Evolutionary conservation across 2,888 invertebrate genomes (phyloP).

Genomic region (Drosophila longiperda): DNA sequence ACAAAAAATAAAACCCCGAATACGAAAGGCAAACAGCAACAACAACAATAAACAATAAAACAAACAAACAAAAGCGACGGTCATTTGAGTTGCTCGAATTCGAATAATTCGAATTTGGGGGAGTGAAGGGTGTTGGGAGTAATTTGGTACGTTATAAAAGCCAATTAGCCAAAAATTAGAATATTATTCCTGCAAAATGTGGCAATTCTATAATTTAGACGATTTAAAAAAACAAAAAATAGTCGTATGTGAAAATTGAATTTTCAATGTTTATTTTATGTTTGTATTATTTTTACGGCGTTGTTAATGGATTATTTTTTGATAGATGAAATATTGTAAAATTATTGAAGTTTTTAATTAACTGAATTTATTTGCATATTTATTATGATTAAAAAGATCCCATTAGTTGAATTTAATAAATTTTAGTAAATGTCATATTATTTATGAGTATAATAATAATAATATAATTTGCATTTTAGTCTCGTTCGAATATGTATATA

Average conservation of each 20-base stretch:
- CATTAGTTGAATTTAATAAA: background rate
- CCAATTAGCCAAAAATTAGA: background rate
- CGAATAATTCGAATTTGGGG: constrained; percentile 5
- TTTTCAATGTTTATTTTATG: background rate
- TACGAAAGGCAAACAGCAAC: constrained; percentile 19
- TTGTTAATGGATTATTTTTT: background rate
- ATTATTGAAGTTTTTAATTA: background rate
- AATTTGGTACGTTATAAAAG: constrained; percentile 1
- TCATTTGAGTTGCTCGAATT: constrained; percentile 54
- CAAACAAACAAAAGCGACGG: constrained; percentile 50
- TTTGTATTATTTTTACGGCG: background rate
- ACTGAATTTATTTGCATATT: background rate
- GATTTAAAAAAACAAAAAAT: background rate
- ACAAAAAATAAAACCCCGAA: constrained; percentile 41
- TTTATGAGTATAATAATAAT: background rate
- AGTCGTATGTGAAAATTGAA: background rate
- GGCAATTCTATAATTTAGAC: background rate
- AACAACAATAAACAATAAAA: constrained; percentile 40
- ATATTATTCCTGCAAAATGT: constrained; percentile 4
- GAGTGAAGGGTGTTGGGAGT: background rate
- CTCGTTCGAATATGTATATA: background rate
- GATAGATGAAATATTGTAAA: background rate
- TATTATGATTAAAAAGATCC: background rate
- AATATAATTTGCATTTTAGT: background rate
- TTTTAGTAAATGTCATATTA: background rate